Evolutionary conservation across 2,113 vertebrate species (phyloP), one percentile per base, ranked within the genome.

Genomic region (Chloebia gouldiae): DNA sequence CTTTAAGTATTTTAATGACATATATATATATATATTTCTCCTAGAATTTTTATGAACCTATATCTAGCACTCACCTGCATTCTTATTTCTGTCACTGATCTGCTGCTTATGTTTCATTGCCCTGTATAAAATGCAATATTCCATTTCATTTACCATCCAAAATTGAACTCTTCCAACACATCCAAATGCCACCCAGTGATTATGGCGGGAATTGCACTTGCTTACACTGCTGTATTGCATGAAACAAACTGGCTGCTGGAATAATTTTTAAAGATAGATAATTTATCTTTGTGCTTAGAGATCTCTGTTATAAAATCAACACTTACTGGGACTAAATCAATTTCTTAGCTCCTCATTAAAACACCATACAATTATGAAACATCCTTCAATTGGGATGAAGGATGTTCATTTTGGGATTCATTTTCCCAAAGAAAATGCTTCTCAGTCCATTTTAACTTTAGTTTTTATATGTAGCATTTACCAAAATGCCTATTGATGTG

Each of bases 151-250:
- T 39, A 7, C 8, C 3, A 4, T 23, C 17, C 39, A 23, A 30
- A 65, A 53, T 1, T 3, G 35, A 47, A 28, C 30, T 80, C 27
- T 73, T 22, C 78, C 78, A 51, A 39, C 23, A 56, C 57, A 14
- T 54, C 27, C 81, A 73, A 72, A 51, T 83, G 93, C 95, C 96
- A 93, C 90, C 95, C 69, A 47, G 75, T 77, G 95, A 70, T 61
- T 16, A 37, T 23, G 80, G 9, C 21, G 79, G 81, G 73, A 89
- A 80, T 85, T 95, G 73, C 91, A 79, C 50, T 2, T 42, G 0
- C 23, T 70, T 10, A 8, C 1, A 0, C 9, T 6, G 50, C 22
- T 6, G 4, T 22, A 4, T 9, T 30, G 11, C 3, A 1, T 5
- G 17, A 0, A 0, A 45, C 33, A 56, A 78, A n/a, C 19, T 24